Evolutionary conservation across 2,797 vertebrate species (phyloP).

Genomic region (Acanthurus tractus): DNA sequence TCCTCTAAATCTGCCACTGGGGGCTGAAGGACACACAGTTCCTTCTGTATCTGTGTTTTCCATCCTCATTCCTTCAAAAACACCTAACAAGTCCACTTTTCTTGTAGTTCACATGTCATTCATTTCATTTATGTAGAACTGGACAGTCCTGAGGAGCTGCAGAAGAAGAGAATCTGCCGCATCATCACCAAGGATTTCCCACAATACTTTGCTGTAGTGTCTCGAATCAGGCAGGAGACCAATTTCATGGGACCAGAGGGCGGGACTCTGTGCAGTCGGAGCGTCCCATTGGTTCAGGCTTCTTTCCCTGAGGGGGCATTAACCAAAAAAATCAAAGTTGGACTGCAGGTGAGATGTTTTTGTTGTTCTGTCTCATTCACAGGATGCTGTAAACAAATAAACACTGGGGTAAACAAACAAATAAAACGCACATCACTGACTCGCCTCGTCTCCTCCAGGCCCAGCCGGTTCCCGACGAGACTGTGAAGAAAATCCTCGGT

Average conservation of each 20-base stretch:
- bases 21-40: too few species aligned
- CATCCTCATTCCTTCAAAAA: background rate
- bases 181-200: slow-evolving; percentile 98
- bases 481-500: slow-evolving; percentile 95
- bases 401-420: too few species aligned
- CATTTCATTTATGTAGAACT: slow-evolving; percentile 79
- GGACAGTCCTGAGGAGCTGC: slow-evolving; percentile 92
- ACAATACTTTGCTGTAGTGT: slow-evolving; percentile 99
- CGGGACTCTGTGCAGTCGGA: slow-evolving; percentile 92
- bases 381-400: background rate
- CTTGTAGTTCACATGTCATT: background rate
- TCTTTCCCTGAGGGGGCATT: slow-evolving; percentile 97
- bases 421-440: background rate
- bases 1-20: too few species aligned
- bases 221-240: slow-evolving; percentile 97
- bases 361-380: background rate
- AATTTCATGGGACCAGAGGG: slow-evolving; percentile 98
- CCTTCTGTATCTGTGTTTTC: too few species aligned
- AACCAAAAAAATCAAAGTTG: slow-evolving; percentile 97
- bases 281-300: slow-evolving; percentile 92
- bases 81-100: too few species aligned
- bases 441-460: slow-evolving; percentile 81
- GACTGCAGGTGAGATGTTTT: slow-evolving; percentile 91
- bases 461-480: slow-evolving; percentile 95
- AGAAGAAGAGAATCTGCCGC: slow-evolving; percentile 97